These are phyloP conservation scores for Paramisgurnus dabryanus DNA, from an alignment of 2,113 vertebrate genomes.

Conservation along the genomic window DNA sequence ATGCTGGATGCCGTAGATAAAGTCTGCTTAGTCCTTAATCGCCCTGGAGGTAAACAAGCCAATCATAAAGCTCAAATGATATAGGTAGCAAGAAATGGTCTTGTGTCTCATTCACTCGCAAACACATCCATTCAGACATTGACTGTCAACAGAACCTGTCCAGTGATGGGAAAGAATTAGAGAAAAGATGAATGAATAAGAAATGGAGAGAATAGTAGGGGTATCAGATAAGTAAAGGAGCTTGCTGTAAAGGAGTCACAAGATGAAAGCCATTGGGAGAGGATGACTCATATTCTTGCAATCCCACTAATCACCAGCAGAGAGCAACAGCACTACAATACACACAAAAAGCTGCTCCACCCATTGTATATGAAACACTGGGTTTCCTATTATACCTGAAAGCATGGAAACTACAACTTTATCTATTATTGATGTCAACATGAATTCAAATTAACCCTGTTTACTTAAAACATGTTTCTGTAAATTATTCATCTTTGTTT, in stretches of 20 bases:
- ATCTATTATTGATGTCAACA: not conserved
- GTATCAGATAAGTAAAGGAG: constrained; percentile 18
- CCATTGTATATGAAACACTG: not conserved
- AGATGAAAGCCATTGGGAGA: constrained; percentile 16
- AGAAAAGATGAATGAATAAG: not conserved
- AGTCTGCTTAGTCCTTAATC: constrained; percentile 83
- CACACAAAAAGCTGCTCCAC: not conserved
- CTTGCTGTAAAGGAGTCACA: constrained; percentile 23
- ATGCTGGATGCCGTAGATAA: constrained; percentile 78
- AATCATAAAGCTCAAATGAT: not conserved
- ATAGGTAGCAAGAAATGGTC: not conserved
- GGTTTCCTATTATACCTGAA: constrained; percentile 1
- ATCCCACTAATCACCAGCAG: constrained; percentile 36
- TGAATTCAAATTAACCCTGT: no score
- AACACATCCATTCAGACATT: not conserved
- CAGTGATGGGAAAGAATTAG: constrained; percentile 3
- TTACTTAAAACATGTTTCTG: no score
- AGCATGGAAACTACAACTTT: not conserved
- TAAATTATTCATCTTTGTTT: no score
- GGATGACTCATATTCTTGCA: constrained; percentile 39
- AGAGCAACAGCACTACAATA: constrained; percentile 3
- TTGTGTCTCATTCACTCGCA: not conserved
- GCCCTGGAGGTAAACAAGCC: constrained; percentile 70
- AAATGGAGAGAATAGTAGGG: constrained; percentile 14
- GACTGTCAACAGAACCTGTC: not conserved